These are phyloP conservation scores for Laupala kohalensis DNA, from an alignment of 1,140 invertebrate genomes.

Conservation along the genomic window DNA sequence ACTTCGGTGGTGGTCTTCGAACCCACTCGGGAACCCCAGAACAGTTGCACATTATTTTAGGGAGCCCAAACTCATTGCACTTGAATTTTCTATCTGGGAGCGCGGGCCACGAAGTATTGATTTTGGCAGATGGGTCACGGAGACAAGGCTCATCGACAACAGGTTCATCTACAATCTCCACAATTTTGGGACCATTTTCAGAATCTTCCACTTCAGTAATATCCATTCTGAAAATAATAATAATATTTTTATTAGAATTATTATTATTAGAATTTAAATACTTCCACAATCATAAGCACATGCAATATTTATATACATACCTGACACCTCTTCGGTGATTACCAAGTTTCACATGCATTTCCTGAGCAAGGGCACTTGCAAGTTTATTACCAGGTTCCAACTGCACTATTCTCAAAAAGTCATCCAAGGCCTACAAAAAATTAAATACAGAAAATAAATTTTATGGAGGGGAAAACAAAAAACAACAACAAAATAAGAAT, in stretches of 20 bases:
- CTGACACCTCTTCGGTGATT: background rate
- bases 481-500: background rate
- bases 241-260: background rate
- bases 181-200: background rate
- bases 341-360: background rate
- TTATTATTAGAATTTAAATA: background rate
- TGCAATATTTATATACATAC: background rate
- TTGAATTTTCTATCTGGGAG: background rate
- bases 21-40: background rate
- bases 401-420: background rate
- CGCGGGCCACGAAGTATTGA: background rate
- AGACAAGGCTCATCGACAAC: background rate
- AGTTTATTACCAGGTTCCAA: background rate
- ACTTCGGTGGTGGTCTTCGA: background rate
- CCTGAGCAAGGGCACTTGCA: background rate
- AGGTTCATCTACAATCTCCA: background rate
- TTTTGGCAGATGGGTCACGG: background rate
- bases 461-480: background rate
- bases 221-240: background rate
- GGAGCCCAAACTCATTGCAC: conserved; percentile 1
- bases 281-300: background rate
- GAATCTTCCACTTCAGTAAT: background rate
- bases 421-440: conserved; percentile 2
- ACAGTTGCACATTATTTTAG: conserved; percentile 1
- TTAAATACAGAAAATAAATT: background rate